Evolutionary conservation across 2,888 invertebrate species (phyloP), one percentile per base, ranked within the genome.

Genomic region (Stenolophus ochropezus): DNA sequence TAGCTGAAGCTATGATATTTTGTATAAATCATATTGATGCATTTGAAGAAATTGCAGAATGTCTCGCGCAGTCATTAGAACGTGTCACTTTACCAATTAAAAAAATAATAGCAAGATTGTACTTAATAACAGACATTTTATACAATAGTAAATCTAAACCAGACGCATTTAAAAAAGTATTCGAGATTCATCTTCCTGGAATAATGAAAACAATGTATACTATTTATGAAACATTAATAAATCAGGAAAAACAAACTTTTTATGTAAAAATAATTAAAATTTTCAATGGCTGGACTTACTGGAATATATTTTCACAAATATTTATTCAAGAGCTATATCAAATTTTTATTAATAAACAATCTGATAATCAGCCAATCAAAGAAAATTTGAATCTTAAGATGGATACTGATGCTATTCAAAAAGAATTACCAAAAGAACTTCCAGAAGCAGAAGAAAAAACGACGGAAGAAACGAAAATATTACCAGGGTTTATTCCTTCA

Each of bases 1-100:
- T 99, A 82, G 97, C 95, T 5, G 97, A 97, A 87, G 96, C 95
- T 11, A 99, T 99, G 98, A 94, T 98, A 76, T 99, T 98, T 93
- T 99, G 98, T 89, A 94, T 99, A 84, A 97, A 98, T 87, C 98
- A 99, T 89, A 96, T 96, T 2, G 96, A 97, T 88, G 96, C 97
- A 16, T 96, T 98, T 2, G 96, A 95, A 87, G 99, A 99, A 90
- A 94, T 98, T 83, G 94, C 97, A 69, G 95, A 95, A 84, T 96
- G 97, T 87, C 93, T 99, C 78, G 91, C 94, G 1, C 98, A 98
- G 89, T 93, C 98, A 0, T 92, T 99, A 58, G 92, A 94, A 11
- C 95, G 94, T 84, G 86, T 90, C 0, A 90, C 92, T 0, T 91
- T 92, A 0, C 91, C 94, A 73, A 92, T 96, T 6, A 93, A 93